Evolutionary conservation across 1,140 invertebrate species (phyloP), one percentile per base, ranked within the genome.

Genomic region (Drosophila carrolli): DNA sequence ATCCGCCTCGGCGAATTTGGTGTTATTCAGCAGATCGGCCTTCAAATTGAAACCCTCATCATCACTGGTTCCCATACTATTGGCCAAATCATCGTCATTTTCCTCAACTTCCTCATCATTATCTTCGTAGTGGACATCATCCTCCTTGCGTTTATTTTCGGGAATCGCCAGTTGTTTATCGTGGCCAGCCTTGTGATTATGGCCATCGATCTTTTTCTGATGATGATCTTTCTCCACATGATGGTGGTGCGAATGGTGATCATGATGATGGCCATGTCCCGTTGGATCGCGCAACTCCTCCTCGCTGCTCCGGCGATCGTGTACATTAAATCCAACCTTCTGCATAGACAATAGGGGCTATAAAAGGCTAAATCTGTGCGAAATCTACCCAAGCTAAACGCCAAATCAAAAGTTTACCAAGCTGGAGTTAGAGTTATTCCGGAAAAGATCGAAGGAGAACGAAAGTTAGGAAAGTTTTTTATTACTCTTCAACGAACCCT

Each of bases 11-110:
- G 97, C 95, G 44, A 94, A 93, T 27, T 94, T 94, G 0, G 97
- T 97, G 81, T 97, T 97, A 92, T 98, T 98, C 23, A 97, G 91
- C 2, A 78, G 14, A 51, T 86, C 78, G 6, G 84, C 81, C 1
- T 77, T 71, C 11, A 77, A 50, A 37, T 71, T 72, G 14, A 75
- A 78, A 23, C 51, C 61, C 40, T 43, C 57, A 7, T 66, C 60
- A 0, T 82, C 59, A 37, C 37, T 2, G 55, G 54, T 5, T 38
- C 37, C 4, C 19, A 46, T 14, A 9, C 23, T 67, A 38, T 59
- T 47, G 14, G 19, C 55, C 54, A 50, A 16, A 9, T 50, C 61
- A 58, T 48, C 61, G 6, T 54, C 60, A 1, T 76, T 51, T 2
- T 48, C 48, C 0, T 48, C 44, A 14, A 63, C 38, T 1, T 75